Conservation (phyloP, 2,888 invertebrate species). For the Trissoscelio sp. region DNA sequence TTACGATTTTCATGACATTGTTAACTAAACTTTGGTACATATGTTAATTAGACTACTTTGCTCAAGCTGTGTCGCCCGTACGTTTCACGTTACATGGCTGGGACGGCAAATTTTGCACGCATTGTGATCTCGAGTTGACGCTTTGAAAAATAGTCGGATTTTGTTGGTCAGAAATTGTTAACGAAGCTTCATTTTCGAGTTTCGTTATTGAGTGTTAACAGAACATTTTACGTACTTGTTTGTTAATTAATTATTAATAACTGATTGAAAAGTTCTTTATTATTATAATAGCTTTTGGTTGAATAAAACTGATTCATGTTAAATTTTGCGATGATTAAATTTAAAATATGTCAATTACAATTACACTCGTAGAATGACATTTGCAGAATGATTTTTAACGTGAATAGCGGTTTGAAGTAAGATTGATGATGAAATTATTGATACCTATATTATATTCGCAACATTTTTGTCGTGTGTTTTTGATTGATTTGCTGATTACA, state of each 20-base stretch:
- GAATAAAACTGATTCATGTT: too few species aligned
- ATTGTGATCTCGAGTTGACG: conserved; percentile 4
- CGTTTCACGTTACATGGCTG: conserved; percentile 15
- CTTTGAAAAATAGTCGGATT: conserved; percentile 20
- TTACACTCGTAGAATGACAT: too few species aligned
- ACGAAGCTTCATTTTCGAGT: too few species aligned
- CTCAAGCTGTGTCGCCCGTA: conserved; percentile 6
- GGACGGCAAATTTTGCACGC: conserved; percentile 7
- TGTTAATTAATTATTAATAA: too few species aligned
- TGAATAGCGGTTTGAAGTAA: neutral
- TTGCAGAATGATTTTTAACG: neutral
- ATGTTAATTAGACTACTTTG: conserved; percentile 36
- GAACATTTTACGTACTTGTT: too few species aligned
- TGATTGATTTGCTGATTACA: conserved; percentile 2
- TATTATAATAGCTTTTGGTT: too few species aligned
- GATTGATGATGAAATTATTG: conserved; percentile 7
- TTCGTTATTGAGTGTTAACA: too few species aligned
- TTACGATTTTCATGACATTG: too few species aligned
- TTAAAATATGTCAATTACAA: too few species aligned
- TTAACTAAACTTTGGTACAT: conserved; percentile 36
- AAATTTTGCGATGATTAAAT: too few species aligned
- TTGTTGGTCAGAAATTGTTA: too few species aligned
- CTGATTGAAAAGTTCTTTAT: too few species aligned
- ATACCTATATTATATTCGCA: neutral
- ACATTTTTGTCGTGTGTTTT: neutral